A percentile compares a stretch with the other conserved stretches of the same genome.
Conservation (phyloP, 2,888 invertebrate species). For the Nasonovia ribisnigri region DNA sequence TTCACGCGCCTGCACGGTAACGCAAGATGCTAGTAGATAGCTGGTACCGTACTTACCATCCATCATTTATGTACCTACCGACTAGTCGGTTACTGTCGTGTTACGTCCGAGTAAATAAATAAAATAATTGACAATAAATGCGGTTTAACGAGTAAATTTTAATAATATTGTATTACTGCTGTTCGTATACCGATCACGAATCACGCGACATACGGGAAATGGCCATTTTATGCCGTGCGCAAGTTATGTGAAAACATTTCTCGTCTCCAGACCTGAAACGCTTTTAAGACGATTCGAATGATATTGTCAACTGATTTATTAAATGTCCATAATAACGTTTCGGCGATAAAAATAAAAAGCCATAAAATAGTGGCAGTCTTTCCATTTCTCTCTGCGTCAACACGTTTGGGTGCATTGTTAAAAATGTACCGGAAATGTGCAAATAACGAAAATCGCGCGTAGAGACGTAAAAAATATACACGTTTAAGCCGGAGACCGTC, state of each 20-base stretch:
- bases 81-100: background rate
- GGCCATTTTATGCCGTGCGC: background rate
- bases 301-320: background rate
- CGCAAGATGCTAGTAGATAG: background rate
- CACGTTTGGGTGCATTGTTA: background rate
- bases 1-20: conserved; percentile 1
- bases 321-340: background rate
- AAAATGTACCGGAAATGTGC: background rate
- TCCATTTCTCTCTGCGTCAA: background rate
- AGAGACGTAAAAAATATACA: background rate
- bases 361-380: background rate
- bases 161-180: background rate
- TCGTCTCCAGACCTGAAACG: background rate
- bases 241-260: background rate
- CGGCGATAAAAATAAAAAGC: background rate
- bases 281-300: background rate
- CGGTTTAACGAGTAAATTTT: background rate
- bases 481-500: no score
- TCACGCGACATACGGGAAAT: background rate
- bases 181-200: background rate
- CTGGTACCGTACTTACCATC: background rate
- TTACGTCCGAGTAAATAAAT: background rate
- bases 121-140: background rate
- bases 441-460: background rate
- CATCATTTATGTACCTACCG: background rate